phyloP scores from a whole-genome alignment of 2,888 invertebrate species.

The Anoplius nigerrimus region DNA sequence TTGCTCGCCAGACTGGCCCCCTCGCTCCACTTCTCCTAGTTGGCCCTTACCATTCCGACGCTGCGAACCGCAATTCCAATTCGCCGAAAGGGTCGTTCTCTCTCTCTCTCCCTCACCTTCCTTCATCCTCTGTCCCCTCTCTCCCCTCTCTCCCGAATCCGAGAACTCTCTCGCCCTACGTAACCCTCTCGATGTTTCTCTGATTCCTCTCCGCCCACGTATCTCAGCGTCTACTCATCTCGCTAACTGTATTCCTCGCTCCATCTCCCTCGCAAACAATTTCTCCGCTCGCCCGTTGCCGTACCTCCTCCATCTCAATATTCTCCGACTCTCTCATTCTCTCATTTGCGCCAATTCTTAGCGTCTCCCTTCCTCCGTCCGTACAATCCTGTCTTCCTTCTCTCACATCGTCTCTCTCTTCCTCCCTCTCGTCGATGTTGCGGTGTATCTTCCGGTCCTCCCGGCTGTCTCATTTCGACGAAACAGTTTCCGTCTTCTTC shows the following conservation, averaged over 20 bases:
- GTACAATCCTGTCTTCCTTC: too few species aligned
- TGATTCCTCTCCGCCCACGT: too few species aligned
- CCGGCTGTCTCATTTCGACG: too few species aligned
- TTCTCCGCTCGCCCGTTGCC: background rate
- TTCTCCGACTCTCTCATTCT: background rate
- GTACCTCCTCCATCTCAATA: background rate
- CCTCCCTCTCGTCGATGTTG: too few species aligned
- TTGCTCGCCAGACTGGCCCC: too few species aligned
- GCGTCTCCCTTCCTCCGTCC: too few species aligned
- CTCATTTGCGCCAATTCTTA: background rate
- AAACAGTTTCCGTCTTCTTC: too few species aligned
- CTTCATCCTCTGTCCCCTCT: background rate
- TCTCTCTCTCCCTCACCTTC: background rate
- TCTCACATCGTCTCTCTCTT: too few species aligned
- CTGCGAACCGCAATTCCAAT: constrained; percentile 16
- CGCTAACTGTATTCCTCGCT: too few species aligned
- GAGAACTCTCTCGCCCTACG: background rate
- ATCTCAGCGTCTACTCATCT: too few species aligned
- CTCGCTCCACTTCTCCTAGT: constrained; percentile 2
- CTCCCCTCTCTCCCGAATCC: background rate
- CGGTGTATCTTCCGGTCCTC: too few species aligned
- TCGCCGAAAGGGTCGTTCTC: constrained; percentile 7
- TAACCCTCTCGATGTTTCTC: background rate
- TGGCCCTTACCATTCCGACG: constrained; percentile 5
- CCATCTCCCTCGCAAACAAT: background rate